These are phyloP conservation scores for Gnathonemus longibarbis DNA, from an alignment of 2,113 vertebrate species.

Conservation along the genomic window DNA sequence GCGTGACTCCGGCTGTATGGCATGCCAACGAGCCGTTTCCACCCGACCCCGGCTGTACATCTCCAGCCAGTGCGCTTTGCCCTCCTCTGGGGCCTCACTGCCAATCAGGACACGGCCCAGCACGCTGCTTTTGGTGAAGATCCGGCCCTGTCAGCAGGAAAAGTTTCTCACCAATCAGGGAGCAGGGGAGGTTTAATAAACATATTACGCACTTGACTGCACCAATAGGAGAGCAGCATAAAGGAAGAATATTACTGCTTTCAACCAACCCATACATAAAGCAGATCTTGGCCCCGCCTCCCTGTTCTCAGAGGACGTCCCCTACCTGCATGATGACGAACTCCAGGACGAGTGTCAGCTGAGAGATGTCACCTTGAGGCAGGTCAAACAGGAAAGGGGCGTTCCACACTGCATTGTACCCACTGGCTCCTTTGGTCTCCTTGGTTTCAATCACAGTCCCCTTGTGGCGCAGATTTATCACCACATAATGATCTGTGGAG, in stretches of 20 bases:
- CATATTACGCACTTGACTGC: background rate
- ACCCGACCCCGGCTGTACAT: constrained; percentile 59
- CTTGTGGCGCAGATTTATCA: constrained; percentile 57
- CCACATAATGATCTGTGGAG: constrained; percentile 62
- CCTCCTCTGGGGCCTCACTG: constrained; percentile 33
- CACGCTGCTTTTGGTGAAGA: constrained; percentile 57
- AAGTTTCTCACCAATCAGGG: background rate
- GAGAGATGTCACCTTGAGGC: constrained; percentile 56
- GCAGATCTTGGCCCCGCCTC: background rate
- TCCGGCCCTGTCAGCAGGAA: constrained; percentile 51
- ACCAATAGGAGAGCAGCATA: background rate
- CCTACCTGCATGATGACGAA: constrained; percentile 69
- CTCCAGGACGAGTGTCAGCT: constrained; percentile 57
- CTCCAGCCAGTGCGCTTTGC: constrained; percentile 67
- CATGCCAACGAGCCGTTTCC: constrained; percentile 67
- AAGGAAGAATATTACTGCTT: background rate
- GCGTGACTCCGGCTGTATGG: constrained; percentile 43
- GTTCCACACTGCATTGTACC: constrained; percentile 69
- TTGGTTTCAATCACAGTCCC: constrained; percentile 57
- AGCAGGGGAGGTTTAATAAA: background rate
- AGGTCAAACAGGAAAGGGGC: constrained; percentile 69
- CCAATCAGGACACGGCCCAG: constrained; percentile 65
- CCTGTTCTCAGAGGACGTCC: background rate
- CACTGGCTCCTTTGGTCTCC: constrained; percentile 57
- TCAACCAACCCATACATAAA: background rate